Conservation (phyloP, 1,140 invertebrate species). For the Caerostris darwini region DNA sequence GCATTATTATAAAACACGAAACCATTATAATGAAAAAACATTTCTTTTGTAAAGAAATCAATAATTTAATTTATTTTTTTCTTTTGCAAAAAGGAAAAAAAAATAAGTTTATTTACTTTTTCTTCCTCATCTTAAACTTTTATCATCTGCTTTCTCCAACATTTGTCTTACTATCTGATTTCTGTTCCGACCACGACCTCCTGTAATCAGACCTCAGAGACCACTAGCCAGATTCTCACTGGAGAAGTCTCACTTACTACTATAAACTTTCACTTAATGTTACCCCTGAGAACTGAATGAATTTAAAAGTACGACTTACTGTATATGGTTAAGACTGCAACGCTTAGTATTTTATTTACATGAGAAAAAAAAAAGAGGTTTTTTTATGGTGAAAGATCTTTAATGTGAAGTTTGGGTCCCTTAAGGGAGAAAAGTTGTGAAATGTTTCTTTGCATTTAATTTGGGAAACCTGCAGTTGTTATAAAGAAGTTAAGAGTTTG, state of each 20-base stretch:
- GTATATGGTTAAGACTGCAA: neutral
- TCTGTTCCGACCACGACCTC: neutral
- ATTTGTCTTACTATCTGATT: neutral
- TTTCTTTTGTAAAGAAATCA: too few relatives aligned
- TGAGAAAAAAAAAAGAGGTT: too few relatives aligned
- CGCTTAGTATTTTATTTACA: neutral
- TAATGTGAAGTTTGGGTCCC: too few relatives aligned
- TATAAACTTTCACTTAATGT: neutral
- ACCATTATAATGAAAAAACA: too few relatives aligned
- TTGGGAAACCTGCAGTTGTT: too few relatives aligned
- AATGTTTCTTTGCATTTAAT: too few relatives aligned
- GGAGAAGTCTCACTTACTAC: neutral
- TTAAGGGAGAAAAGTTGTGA: too few relatives aligned
- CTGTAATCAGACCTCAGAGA: neutral
- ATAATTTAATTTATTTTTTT: neutral
- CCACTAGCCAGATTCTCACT: neutral
- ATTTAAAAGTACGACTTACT: neutral
- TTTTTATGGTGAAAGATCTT: too few relatives aligned
- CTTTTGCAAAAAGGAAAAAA: neutral
- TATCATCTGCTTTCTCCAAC: neutral
- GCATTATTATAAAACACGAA: too few relatives aligned
- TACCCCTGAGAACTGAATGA: neutral
- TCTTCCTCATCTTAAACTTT: neutral
- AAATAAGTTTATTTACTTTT: neutral
- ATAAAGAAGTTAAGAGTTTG: too few relatives aligned